Conservation (phyloP, 2,113 vertebrate genomes). For the Melanotaenia duboulayi region DNA sequence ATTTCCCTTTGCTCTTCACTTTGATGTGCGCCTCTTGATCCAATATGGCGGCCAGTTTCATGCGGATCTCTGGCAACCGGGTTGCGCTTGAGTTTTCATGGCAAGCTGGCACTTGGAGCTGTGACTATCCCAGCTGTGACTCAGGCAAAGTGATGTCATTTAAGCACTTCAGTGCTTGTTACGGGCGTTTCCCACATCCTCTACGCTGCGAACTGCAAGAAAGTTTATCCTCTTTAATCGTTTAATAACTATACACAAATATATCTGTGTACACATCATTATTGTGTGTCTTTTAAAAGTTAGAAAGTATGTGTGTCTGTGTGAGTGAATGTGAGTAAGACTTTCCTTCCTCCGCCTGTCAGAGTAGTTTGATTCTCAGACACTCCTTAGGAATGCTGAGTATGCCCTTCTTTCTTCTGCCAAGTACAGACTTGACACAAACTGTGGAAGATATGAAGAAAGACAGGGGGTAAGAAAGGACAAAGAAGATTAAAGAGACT, state of each 20-base stretch:
- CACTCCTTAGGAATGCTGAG: conserved; percentile 77
- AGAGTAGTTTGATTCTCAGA: conserved; percentile 66
- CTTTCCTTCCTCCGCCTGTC: conserved; percentile 66
- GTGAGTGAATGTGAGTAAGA: conserved; percentile 11
- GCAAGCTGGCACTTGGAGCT: conserved; percentile 64
- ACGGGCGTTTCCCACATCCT: conserved; percentile 78
- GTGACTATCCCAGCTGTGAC: conserved; percentile 79
- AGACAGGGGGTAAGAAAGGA: background rate
- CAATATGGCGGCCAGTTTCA: conserved; percentile 73
- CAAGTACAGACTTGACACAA: conserved; percentile 78
- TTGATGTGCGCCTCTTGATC: conserved; percentile 36
- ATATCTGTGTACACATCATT: conserved; percentile 19
- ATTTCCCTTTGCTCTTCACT: background rate
- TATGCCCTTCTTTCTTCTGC: conserved; percentile 65
- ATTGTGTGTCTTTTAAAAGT: background rate
- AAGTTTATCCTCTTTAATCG: conserved; percentile 33
- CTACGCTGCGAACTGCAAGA: conserved; percentile 25
- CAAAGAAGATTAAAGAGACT: background rate
- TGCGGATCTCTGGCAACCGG: conserved; percentile 20
- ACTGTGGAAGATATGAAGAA: conserved; percentile 20
- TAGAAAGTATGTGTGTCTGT: conserved; percentile 15
- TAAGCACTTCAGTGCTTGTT: conserved; percentile 65
- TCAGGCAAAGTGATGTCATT: conserved; percentile 80
- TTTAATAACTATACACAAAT: conserved; percentile 26
- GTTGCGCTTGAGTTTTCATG: conserved; percentile 54